Evolutionary conservation across 2,888 invertebrate species (phyloP).

Genomic region (Notodonta ziczac): DNA sequence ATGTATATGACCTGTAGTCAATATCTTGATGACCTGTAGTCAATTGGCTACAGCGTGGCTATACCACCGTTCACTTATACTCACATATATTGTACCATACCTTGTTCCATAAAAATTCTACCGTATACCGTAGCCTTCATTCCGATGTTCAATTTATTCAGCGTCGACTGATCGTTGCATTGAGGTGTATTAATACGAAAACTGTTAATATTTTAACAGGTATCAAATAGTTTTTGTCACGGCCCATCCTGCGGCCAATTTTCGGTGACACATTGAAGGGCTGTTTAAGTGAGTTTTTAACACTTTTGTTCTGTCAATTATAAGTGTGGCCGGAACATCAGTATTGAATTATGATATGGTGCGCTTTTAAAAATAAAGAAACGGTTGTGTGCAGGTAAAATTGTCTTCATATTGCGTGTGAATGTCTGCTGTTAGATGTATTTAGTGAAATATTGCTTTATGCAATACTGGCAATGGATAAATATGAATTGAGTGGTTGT

Average conservation of each 20-base stretch:
- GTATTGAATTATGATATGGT: slow-evolving; percentile 36
- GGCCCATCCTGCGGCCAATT: slow-evolving; percentile 41
- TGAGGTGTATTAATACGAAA: slow-evolving; percentile 63
- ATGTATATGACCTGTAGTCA: too few relatives aligned
- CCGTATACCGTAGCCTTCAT: slow-evolving; percentile 34
- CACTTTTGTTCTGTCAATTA: slow-evolving; percentile 51
- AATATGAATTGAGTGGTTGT: too few relatives aligned
- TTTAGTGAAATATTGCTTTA: not conserved
- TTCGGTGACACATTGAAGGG: slow-evolving; percentile 42
- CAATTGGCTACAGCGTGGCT: too few relatives aligned
- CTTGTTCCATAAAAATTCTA: not conserved
- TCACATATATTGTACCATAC: not conserved
- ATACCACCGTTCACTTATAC: too few relatives aligned
- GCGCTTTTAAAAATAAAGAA: slow-evolving; percentile 28
- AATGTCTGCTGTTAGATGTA: not conserved
- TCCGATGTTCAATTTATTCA: slow-evolving; percentile 59
- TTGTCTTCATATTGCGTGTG: not conserved
- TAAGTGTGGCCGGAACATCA: slow-evolving; percentile 24
- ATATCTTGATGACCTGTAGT: too few relatives aligned
- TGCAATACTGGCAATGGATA: too few relatives aligned
- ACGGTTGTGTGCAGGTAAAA: not conserved
- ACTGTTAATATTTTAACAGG: slow-evolving; percentile 63
- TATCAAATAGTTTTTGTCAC: slow-evolving; percentile 42
- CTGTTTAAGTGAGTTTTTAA: slow-evolving; percentile 30
- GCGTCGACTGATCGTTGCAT: slow-evolving; percentile 46